phyloP scores from a whole-genome alignment of 2,797 vertebrate genomes.

The Acanthiza pusilla region DNA sequence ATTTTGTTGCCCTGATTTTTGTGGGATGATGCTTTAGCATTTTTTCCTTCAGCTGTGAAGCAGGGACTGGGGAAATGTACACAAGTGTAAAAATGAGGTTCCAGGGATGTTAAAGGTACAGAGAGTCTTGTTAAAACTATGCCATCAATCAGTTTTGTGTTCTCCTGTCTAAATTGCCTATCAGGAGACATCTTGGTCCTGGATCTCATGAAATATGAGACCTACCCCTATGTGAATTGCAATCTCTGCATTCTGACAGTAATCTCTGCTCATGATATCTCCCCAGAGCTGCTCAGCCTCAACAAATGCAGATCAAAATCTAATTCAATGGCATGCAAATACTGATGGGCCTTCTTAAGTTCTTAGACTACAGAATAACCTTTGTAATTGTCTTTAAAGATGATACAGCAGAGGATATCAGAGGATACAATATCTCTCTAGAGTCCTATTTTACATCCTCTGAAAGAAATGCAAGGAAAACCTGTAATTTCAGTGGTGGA shows the following conservation, averaged over 20 bases:
- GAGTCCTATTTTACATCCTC: background rate
- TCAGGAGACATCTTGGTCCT: background rate
- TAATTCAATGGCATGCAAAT: background rate
- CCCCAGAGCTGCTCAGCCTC: background rate
- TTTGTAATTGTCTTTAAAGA: background rate
- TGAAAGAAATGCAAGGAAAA: background rate
- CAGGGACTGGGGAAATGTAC: background rate
- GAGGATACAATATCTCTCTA: background rate
- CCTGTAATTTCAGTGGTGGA: background rate
- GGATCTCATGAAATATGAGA: background rate
- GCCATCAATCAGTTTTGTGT: background rate
- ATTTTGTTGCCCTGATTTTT: background rate
- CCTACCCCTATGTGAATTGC: background rate
- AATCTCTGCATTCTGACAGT: background rate
- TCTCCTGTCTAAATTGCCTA: background rate
- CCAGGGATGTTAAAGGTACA: background rate
- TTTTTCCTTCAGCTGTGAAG: background rate
- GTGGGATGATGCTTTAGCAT: background rate
- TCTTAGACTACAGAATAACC: background rate
- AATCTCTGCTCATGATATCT: rapidly evolving
- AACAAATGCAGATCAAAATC: background rate
- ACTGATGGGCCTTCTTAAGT: background rate
- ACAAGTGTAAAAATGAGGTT: background rate
- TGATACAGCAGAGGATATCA: background rate
- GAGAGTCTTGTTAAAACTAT: background rate